phyloP scores from a whole-genome alignment of 2,797 vertebrate genomes.

The Oryzias dopingdopingensis region DNA sequence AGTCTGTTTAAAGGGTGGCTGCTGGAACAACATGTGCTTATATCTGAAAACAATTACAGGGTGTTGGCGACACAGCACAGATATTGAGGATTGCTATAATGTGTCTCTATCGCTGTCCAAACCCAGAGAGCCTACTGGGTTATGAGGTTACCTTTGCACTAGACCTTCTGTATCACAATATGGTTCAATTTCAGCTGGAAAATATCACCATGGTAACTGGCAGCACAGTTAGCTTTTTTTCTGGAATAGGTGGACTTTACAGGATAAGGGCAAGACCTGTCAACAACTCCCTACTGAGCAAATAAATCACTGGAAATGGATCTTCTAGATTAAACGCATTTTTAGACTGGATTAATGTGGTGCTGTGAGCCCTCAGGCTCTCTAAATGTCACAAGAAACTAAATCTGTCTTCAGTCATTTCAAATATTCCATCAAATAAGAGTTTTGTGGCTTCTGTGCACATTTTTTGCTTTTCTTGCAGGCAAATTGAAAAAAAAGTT shows the following conservation, averaged over 20 bases:
- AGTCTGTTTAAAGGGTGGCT: background rate
- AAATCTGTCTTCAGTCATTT: background rate
- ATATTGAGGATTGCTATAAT: background rate
- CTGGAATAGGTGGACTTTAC: background rate
- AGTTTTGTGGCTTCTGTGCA: too few relatives aligned
- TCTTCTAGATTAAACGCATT: background rate
- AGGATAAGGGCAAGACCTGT: background rate
- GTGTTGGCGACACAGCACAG: background rate
- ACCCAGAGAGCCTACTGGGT: background rate
- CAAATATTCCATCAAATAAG: too few relatives aligned
- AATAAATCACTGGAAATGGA: background rate
- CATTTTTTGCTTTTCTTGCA: too few relatives aligned
- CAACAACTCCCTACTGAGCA: background rate
- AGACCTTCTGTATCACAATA: background rate
- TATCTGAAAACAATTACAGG: slow-evolving; percentile 3
- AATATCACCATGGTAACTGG: slow-evolving; percentile 8
- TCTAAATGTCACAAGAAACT: too few relatives aligned
- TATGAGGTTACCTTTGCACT: slow-evolving; percentile 7
- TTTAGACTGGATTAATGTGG: background rate
- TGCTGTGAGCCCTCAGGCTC: too few relatives aligned
- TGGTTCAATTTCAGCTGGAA: background rate
- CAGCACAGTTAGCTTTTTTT: background rate
- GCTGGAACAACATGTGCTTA: background rate
- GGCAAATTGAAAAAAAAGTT: too few relatives aligned
- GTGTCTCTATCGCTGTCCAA: background rate